phyloP scores from a whole-genome alignment of 1,140 invertebrate genomes.

The Drosophila obscura region DNA sequence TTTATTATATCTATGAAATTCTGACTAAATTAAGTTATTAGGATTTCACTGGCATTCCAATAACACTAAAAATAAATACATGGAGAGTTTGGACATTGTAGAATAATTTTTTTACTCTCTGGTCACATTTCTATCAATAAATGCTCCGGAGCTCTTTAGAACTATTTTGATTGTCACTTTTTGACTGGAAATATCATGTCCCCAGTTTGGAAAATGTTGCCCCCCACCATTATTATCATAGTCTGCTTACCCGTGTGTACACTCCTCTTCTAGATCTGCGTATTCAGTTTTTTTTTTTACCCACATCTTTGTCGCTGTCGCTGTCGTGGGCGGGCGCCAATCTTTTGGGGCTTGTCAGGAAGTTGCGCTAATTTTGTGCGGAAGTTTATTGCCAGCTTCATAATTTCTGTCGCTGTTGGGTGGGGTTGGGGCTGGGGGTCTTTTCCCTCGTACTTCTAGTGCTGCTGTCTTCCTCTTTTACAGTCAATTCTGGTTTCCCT shows the following conservation, averaged over 20 bases:
- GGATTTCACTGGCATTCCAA: too few species aligned
- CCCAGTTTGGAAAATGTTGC: constrained; percentile 20
- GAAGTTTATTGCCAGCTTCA: constrained; percentile 76
- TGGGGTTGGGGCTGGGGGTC: not conserved
- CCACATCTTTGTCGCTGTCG: constrained; percentile 25
- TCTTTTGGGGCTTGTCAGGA: constrained; percentile 64
- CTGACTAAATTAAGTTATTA: too few species aligned
- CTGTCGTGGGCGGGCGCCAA: constrained; percentile 36
- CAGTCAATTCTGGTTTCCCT: not conserved
- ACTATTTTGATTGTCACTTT: constrained; percentile 8
- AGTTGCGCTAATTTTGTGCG: constrained; percentile 72
- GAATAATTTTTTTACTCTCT: too few species aligned
- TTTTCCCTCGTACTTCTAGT: not conserved
- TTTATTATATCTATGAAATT: too few species aligned
- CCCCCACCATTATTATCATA: constrained; percentile 11
- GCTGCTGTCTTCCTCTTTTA: not conserved
- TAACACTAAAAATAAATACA: too few species aligned
- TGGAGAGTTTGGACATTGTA: too few species aligned
- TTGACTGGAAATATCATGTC: constrained; percentile 13
- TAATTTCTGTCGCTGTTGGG: constrained; percentile 55
- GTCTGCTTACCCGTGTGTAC: not conserved
- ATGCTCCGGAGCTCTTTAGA: not conserved
- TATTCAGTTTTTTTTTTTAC: constrained; percentile 20
- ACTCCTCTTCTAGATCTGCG: constrained; percentile 13
- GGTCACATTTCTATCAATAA: not conserved